Evolutionary conservation across 2,888 invertebrate genomes (phyloP).

Genomic region (Troides oblongomaculatus): DNA sequence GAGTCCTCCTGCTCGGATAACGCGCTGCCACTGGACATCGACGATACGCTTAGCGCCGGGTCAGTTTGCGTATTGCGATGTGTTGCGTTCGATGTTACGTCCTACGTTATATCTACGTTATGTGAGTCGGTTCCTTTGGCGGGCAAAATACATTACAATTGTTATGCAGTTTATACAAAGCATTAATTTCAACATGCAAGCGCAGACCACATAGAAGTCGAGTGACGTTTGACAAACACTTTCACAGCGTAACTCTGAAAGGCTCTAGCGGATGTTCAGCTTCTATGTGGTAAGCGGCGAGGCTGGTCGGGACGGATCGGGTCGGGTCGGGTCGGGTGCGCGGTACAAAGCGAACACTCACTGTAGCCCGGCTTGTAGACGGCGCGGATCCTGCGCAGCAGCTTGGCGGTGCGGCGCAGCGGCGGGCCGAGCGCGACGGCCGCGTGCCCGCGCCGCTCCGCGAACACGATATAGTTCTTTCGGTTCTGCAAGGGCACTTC

Average conservation of each 20-base stretch:
- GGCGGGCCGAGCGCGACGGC: constrained; percentile 74
- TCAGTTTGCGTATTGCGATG: constrained; percentile 2
- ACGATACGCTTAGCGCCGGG: constrained; percentile 26
- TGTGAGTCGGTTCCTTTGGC: no score
- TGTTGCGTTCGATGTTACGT: no score
- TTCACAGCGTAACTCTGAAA: neutral
- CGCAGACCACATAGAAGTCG: constrained; percentile 53
- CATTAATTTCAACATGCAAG: constrained; percentile 26
- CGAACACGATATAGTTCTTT: constrained; percentile 75
- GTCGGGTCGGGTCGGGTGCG: neutral
- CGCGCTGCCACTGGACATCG: constrained; percentile 12
- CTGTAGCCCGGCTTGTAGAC: constrained; percentile 76
- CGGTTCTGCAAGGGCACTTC: constrained; percentile 71
- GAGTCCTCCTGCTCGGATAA: constrained; percentile 40
- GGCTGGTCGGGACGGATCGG: neutral
- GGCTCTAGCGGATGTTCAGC: neutral
- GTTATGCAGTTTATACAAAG: no score
- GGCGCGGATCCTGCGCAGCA: constrained; percentile 69
- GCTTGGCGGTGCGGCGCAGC: constrained; percentile 64
- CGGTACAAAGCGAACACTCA: constrained; percentile 59
- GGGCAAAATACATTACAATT: no score
- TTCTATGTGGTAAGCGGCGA: neutral
- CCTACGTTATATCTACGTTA: no score
- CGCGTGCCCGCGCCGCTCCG: constrained; percentile 68
- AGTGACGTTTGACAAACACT: constrained; percentile 8